Base-by-base conservation (phyloP, 2,797 vertebrate species). In the Pachyuromys duprasi region DNA sequence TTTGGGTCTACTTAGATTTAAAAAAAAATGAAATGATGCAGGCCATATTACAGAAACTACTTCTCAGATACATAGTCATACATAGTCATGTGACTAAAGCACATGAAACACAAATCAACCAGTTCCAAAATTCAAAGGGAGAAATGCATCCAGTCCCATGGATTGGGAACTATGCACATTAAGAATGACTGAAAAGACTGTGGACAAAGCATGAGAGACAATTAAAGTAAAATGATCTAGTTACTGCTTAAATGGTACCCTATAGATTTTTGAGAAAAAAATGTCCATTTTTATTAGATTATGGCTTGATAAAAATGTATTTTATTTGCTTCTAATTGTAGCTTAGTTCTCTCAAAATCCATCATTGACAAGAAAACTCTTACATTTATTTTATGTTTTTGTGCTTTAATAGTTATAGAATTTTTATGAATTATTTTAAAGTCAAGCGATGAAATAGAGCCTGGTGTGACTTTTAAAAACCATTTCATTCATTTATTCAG, bases 1-100 rank as follows among this genome's bases (percentile, higher is more conserved):
- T 33, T 36, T 72, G 14, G 24, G 14, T 92, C 11, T 12, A 62
- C 13, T 86, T 11, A 74, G 33, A 24, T 6, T 6, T 8, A 49
- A 49, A 49, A 9, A 45, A 89, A 86, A 84, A 89, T 63, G 14
- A 95, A 93, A 90, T 81, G 45, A 42, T n/a, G 70, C 2, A n/a
- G 24, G 36, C 63, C 63, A 42, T 11, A 4, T n/a, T 45, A 15
- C 12, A 65, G 24, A 95, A 89, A 67, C 20, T 7, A 42, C 3
- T 24, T 42, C 33, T 86, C 39, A 42, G 33, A 42, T 24, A 63
- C 1, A 22, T 2, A 13, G 15, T 31, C 36, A 79, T 49, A 49
- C 11, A 49, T 49, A 49, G 49, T 80, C 13, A 60, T 22, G 6
- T 3, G 63, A 28, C 31, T 94, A 18, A 7, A 60, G 33, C 45